Base-by-base conservation (phyloP, 2,888 invertebrate species). In the Melangyna quadrimaculata region DNA sequence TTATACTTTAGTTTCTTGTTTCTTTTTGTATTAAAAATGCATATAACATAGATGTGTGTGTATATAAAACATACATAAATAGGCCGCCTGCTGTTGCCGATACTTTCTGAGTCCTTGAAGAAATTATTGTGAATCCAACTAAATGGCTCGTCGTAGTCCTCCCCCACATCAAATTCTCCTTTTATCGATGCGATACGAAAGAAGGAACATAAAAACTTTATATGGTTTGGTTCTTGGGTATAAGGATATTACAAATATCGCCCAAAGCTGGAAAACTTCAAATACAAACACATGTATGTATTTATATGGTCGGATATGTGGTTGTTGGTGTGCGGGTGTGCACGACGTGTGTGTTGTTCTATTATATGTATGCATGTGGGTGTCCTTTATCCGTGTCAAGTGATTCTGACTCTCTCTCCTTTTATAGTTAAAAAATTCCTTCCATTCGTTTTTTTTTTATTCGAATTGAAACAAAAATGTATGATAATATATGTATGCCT, bases 321-420 rank as follows among this genome's bases (percentile, higher is more conserved):
- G 19, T 1, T 48, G 22, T 35, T 17, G 6, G 17, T 37, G 48
- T 48, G 22, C 22, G 27, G 6, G 17, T 37, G 48, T 48, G 12
- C 24, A 32, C 32, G 22, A 61, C 32, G 51, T 14, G 10, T 37
- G 10, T 63, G 65, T 77, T 24, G 32, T 35, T 12, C 6, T 22
- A 40, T 57, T 19, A 32, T 53, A 22, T 32, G 35, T 32, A 9
- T 59, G 45, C 29, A 57, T 73, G 69, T 81, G 55, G 72, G 72
- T 81, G 73, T 86, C 70, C 73, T 81, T 86, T 74, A 77, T 77
- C 72, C 81, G 73, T 86, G 84, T 86, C 84, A 86, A 86, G 84
- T 86, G 77, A 61, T 43, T 77, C 67, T 74, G 24, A 48, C 4
- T 57, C 35, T 86, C 51, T 71, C 40, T 63, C n/a, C 10, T 48